A percentile compares a stretch with the other conserved stretches of the same genome.
Evolutionary conservation across 2,797 vertebrate species (phyloP).

Genomic region (Sardinella longiceps): DNA sequence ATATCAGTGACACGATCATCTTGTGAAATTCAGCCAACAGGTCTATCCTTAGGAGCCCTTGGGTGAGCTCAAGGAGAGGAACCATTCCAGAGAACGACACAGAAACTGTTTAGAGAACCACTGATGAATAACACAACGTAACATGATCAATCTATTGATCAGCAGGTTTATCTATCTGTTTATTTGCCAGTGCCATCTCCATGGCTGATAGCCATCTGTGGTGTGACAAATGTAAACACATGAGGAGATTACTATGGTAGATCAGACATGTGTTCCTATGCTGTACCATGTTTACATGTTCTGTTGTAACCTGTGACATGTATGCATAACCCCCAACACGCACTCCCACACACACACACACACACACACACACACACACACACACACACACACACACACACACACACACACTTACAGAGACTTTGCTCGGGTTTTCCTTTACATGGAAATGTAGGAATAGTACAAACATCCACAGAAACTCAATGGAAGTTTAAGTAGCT

Average conservation of each 20-base stretch:
- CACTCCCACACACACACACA: neutral
- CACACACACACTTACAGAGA: no score
- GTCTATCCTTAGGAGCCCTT: neutral
- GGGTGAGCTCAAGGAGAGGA: neutral
- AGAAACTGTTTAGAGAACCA: neutral
- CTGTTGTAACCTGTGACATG: neutral
- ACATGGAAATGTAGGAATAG: no score
- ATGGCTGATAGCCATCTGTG: neutral
- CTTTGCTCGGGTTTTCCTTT: no score
- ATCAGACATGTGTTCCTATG: neutral
- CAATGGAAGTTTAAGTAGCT: no score
- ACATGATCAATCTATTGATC: neutral
- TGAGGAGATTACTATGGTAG: neutral
- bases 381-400: no score
- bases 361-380: neutral
- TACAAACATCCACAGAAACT: no score
- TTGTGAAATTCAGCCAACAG: conserved; percentile 16
- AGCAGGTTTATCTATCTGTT: neutral
- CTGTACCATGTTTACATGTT: neutral
- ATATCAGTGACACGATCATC: conserved; percentile 33
- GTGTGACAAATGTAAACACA: neutral
- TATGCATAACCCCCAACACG: neutral
- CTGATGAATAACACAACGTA: neutral
- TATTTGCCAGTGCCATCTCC: neutral
- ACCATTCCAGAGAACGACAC: neutral